Percentiles rank a stretch among this genome's conserved stretches.
Evolutionary conservation across 2,797 vertebrate genomes (phyloP).

Genomic region (Decapterus maruadsi): DNA sequence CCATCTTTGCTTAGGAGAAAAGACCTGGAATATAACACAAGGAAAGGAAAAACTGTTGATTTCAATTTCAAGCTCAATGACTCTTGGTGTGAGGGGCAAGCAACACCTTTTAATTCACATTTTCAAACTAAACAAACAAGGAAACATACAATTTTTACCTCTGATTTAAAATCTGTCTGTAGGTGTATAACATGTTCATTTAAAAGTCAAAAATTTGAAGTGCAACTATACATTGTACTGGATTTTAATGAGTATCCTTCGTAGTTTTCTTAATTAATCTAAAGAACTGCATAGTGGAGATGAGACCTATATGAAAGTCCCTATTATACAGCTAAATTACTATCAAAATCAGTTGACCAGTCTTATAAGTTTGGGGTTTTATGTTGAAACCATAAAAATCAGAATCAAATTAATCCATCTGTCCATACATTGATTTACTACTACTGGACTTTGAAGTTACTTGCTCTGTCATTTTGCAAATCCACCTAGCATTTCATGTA

Average conservation of each 20-base stretch:
- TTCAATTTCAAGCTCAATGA: neutral
- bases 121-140: neutral
- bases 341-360: neutral
- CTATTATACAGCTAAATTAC: neutral
- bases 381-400: conserved; percentile 1
- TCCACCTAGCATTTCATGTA: neutral
- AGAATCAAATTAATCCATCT: neutral
- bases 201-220: neutral
- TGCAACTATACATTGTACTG: neutral
- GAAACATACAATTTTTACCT: neutral
- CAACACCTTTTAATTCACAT: neutral
- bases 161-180: neutral
- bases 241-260: neutral
- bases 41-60: neutral
- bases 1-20: conserved; percentile 97
- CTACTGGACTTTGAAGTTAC: neutral
- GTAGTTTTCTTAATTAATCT: neutral
- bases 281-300: neutral
- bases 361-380: neutral
- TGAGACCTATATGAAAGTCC: neutral
- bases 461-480: neutral
- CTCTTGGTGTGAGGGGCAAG: neutral
- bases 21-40: conserved; percentile 82
- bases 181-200: too few relatives aligned
- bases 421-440: neutral